Conservation (phyloP, 2,113 vertebrate species). For the Terrapene triunguis region DNA sequence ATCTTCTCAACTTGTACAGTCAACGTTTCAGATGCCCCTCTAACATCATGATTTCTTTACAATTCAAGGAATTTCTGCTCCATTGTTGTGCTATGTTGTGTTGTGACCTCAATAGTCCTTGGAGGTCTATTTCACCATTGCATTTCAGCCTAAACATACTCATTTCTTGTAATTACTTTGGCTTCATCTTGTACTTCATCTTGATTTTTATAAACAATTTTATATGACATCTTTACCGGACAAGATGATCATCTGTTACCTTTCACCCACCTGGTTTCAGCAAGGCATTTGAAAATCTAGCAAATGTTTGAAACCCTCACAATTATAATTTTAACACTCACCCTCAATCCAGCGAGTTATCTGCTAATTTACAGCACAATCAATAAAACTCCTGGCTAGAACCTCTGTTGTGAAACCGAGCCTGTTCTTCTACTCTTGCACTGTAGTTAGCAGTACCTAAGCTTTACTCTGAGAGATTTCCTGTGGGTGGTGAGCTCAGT, state of each 20-base stretch:
- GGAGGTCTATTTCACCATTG: not conserved
- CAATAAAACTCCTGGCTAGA: not conserved
- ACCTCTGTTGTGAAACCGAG: not conserved
- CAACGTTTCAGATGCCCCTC: not conserved
- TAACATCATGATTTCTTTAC: not conserved
- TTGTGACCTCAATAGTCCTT: not conserved
- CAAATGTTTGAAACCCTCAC: not conserved
- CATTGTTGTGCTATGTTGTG: not conserved
- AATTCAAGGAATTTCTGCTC: not conserved
- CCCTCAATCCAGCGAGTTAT: not conserved
- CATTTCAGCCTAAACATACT: not conserved
- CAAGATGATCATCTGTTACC: not conserved
- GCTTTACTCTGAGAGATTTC: not conserved
- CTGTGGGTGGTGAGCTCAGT: not conserved
- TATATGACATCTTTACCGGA: not conserved
- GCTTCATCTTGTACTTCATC: not conserved
- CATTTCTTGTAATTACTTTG: not conserved
- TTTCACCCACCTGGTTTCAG: slow-evolving; percentile 10
- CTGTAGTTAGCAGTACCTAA: not conserved
- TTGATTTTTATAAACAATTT: not conserved
- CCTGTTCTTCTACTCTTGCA: not conserved
- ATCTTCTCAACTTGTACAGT: not conserved
- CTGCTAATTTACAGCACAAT: not conserved
- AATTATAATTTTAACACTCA: not conserved
- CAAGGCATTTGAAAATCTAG: not conserved